A percentile compares a stretch with the other conserved stretches of the same genome.
Conservation (phyloP, 2,888 invertebrate genomes). For the Stenolophus ochropezus region DNA sequence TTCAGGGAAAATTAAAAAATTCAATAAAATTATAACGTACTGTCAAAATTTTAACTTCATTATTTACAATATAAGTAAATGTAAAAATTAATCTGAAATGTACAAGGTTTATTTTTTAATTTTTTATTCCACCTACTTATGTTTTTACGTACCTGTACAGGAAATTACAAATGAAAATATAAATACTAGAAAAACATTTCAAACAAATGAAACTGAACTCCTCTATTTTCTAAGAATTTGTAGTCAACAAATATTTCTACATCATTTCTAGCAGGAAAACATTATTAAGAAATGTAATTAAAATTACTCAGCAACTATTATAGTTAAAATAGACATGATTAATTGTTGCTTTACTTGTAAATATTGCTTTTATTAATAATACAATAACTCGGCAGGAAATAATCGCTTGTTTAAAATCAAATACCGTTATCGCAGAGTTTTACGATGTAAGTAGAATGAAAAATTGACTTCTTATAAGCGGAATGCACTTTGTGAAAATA, state of each 20-base stretch:
- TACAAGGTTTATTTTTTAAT: too few relatives aligned
- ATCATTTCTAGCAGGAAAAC: neutral
- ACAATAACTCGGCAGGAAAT: slow-evolving; percentile 12
- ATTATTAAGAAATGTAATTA: slow-evolving; percentile 23
- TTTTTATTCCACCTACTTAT: too few relatives aligned
- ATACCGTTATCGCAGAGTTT: slow-evolving; percentile 9
- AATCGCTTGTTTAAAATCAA: slow-evolving; percentile 11
- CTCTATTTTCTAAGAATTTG: neutral
- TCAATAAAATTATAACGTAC: too few relatives aligned
- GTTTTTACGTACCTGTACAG: too few relatives aligned
- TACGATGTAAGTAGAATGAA: neutral
- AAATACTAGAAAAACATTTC: neutral
- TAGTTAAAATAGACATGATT: slow-evolving; percentile 21
- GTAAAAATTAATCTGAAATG: too few relatives aligned
- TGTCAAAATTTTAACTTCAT: too few relatives aligned
- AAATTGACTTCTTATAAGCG: slow-evolving; percentile 15
- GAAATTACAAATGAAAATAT: too few relatives aligned
- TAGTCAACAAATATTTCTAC: neutral
- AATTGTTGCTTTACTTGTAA: slow-evolving; percentile 23
- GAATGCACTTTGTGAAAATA: neutral
- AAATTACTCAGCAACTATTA: slow-evolving; percentile 8
- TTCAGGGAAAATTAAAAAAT: too few relatives aligned
- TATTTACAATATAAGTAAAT: too few relatives aligned
- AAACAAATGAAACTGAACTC: neutral
- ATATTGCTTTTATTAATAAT: slow-evolving; percentile 1